Conservation (phyloP, 2,113 vertebrate species). For the Suricata suricatta region DNA sequence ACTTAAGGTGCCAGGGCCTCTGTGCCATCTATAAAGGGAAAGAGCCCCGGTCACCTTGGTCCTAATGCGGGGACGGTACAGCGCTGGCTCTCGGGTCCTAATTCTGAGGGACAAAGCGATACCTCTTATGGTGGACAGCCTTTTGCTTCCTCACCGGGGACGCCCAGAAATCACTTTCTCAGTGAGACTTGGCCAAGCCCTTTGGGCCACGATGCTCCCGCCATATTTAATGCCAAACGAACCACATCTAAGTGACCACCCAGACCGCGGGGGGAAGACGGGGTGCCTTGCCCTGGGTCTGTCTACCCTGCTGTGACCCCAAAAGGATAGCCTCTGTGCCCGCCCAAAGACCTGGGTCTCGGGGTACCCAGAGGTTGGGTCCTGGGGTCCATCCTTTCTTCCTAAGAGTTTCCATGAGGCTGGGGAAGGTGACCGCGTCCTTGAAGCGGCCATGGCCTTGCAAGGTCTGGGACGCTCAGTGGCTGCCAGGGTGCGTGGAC, state of each 20-base stretch:
- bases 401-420: not conserved
- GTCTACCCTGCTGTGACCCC: not conserved
- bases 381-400: not conserved
- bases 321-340: not conserved
- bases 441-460: not conserved
- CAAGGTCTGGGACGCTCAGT: not conserved
- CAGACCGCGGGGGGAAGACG: not conserved
- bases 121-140: not conserved
- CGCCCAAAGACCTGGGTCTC: not conserved
- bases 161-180: not conserved
- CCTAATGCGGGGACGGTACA: not conserved
- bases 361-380: not conserved
- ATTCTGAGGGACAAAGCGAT: not conserved
- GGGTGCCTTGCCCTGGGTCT: not conserved
- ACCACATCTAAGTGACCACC: fast-evolving
- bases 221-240: not conserved
- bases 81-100: not conserved
- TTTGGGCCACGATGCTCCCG: not conserved
- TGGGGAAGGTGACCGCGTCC: not conserved
- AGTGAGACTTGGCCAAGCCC: not conserved
- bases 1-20: not conserved
- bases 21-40: not conserved
- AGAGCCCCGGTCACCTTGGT: not conserved
- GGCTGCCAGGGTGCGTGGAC: not conserved
- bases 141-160: not conserved